Evolutionary conservation across 2,888 invertebrate genomes (phyloP).

Genomic region (Protodeltote pygarga): DNA sequence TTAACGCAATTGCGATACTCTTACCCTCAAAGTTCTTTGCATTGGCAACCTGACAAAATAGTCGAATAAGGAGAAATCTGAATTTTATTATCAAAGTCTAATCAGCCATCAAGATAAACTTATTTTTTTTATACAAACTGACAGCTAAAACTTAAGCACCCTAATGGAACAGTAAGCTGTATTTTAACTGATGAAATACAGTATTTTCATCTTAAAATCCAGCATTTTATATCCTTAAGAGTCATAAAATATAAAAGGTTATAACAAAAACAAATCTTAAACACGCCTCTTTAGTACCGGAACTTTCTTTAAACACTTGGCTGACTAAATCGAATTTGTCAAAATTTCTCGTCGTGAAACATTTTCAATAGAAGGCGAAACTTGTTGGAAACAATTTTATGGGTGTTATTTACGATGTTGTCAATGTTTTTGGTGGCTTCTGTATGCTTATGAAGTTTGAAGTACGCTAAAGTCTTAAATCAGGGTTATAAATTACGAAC

Average conservation of each 20-base stretch:
- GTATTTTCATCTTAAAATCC: background rate
- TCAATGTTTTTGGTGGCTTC: conserved; percentile 21
- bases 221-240: background rate
- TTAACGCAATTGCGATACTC: too few relatives aligned
- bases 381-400: conserved; percentile 42
- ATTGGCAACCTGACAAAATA: too few relatives aligned
- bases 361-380: conserved; percentile 48
- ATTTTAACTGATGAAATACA: background rate
- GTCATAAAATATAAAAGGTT: background rate
- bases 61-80: too few relatives aligned
- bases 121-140: too few relatives aligned
- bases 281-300: conserved; percentile 7
- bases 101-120: too few relatives aligned
- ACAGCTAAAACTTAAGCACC: too few relatives aligned
- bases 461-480: too few relatives aligned
- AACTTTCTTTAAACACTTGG: conserved; percentile 33
- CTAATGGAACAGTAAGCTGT: too few relatives aligned
- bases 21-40: too few relatives aligned
- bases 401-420: conserved; percentile 32
- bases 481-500: too few relatives aligned
- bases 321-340: conserved; percentile 41
- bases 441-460: conserved; percentile 4
- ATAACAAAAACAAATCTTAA: conserved; percentile 5
- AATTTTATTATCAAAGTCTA: too few relatives aligned
- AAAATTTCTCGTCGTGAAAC: conserved; percentile 37